phyloP scores from a whole-genome alignment of 2,888 invertebrate genomes.

The Galerucella calmariensis region DNA sequence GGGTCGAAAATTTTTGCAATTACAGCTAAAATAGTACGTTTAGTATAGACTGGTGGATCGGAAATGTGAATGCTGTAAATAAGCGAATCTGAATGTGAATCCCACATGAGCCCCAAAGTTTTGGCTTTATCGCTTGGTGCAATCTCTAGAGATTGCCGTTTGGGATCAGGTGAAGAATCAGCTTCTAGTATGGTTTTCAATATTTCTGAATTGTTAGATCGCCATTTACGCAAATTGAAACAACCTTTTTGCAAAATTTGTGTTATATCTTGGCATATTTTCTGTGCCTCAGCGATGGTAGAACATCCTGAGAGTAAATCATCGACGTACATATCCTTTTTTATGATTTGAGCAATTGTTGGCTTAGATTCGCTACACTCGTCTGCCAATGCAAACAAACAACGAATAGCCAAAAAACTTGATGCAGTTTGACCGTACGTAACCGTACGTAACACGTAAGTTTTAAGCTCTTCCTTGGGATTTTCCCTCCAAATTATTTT shows the following conservation, averaged over 20 bases:
- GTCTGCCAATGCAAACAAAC: background rate
- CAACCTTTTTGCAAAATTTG: background rate
- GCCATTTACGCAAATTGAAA: background rate
- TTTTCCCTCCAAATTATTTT: background rate
- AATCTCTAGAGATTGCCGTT: background rate
- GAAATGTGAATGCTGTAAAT: background rate
- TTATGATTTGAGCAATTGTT: background rate
- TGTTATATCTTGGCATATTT: background rate
- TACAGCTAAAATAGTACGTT: conserved; percentile 3
- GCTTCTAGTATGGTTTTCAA: background rate
- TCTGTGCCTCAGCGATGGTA: background rate
- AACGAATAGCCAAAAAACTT: background rate
- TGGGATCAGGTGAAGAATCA: background rate
- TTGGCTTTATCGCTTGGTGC: conserved; percentile 6
- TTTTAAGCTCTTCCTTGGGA: background rate
- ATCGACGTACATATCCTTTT: background rate
- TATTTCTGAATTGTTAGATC: background rate
- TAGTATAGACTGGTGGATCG: background rate
- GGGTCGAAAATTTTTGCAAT: conserved; percentile 22
- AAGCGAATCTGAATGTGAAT: background rate
- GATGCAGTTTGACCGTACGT: background rate
- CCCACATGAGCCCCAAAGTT: conserved; percentile 19
- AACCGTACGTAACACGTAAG: background rate
- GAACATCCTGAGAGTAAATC: background rate
- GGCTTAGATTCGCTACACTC: background rate